These are phyloP conservation scores for Pangasius mekongensis DNA, from an alignment of 2,797 vertebrate species.

Conservation along the genomic window DNA sequence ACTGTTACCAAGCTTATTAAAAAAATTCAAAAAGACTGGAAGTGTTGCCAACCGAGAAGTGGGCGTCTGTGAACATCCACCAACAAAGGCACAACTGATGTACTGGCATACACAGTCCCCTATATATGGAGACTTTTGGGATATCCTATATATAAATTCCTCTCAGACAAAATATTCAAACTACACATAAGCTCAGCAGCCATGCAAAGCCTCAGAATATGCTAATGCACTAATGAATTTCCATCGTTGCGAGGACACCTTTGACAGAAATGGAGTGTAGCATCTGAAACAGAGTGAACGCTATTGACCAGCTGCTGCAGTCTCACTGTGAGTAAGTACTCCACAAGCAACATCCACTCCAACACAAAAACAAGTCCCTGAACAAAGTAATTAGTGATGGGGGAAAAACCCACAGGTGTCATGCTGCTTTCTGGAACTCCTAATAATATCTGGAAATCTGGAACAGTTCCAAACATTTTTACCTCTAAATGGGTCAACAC, in stretches of 20 bases:
- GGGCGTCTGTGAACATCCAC: too few relatives aligned
- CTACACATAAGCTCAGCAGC: slow-evolving; percentile 7
- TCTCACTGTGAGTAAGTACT: slow-evolving; percentile 13
- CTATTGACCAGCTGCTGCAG: slow-evolving; percentile 31
- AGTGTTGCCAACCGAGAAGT: too few relatives aligned
- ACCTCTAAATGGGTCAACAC: neutral
- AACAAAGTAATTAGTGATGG: neutral
- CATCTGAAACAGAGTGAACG: slow-evolving; percentile 9
- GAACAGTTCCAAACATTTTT: neutral
- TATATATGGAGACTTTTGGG: too few relatives aligned
- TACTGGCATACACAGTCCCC: too few relatives aligned
- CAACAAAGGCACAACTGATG: too few relatives aligned
- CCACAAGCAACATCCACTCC: neutral
- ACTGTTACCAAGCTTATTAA: too few relatives aligned
- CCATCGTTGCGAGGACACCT: neutral
- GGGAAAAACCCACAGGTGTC: neutral
- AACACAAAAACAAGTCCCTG: slow-evolving; percentile 12
- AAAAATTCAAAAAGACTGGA: too few relatives aligned
- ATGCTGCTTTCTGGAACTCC: neutral
- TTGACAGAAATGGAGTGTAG: slow-evolving; percentile 13
- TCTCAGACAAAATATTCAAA: slow-evolving; percentile 8
- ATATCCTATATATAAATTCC: neutral
- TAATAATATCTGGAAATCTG: too few relatives aligned
- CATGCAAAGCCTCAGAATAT: slow-evolving; percentile 8
- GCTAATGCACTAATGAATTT: slow-evolving; percentile 28